Percentiles rank a stretch among this genome's conserved stretches.
phyloP scores from a whole-genome alignment of 2,797 vertebrate genomes.

The Cynopterus sphinx region DNA sequence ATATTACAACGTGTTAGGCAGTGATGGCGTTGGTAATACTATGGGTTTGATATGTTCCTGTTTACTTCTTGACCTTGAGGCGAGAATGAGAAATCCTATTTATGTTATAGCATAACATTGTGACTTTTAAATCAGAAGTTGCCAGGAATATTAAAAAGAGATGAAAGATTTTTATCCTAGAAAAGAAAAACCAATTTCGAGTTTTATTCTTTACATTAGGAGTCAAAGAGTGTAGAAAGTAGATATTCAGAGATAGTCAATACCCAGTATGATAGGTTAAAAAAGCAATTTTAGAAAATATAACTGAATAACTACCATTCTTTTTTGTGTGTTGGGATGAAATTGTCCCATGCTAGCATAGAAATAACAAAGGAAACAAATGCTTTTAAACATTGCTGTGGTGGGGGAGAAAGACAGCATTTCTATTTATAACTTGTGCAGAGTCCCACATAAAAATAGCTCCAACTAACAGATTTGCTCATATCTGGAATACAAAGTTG shows the following conservation, averaged over 20 bases:
- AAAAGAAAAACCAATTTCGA: neutral
- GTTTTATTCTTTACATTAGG: constrained; percentile 20
- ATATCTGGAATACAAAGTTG: constrained; percentile 60
- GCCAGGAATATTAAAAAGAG: neutral
- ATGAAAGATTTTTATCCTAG: constrained; percentile 37
- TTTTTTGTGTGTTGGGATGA: constrained; percentile 46
- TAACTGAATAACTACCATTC: constrained; percentile 46
- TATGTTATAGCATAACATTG: neutral
- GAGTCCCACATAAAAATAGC: constrained; percentile 75
- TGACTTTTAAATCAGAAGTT: constrained; percentile 40
- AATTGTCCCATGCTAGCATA: constrained; percentile 33
- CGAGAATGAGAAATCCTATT: neutral
- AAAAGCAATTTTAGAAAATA: constrained; percentile 60
- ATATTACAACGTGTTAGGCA: neutral
- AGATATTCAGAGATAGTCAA: constrained; percentile 16
- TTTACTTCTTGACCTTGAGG: constrained; percentile 19
- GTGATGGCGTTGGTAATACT: neutral
- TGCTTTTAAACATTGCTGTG: constrained; percentile 55
- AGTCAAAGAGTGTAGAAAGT: neutral
- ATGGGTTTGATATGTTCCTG: neutral
- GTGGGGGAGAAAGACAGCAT: constrained; percentile 64
- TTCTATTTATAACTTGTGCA: constrained; percentile 74
- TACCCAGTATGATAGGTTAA: neutral
- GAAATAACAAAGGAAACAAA: constrained; percentile 71
- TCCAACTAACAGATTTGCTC: constrained; percentile 70